Percentiles rank a stretch among this genome's conserved stretches.
Evolutionary conservation across 2,113 vertebrate species (phyloP).

Genomic region (Apeltes quadracus): DNA sequence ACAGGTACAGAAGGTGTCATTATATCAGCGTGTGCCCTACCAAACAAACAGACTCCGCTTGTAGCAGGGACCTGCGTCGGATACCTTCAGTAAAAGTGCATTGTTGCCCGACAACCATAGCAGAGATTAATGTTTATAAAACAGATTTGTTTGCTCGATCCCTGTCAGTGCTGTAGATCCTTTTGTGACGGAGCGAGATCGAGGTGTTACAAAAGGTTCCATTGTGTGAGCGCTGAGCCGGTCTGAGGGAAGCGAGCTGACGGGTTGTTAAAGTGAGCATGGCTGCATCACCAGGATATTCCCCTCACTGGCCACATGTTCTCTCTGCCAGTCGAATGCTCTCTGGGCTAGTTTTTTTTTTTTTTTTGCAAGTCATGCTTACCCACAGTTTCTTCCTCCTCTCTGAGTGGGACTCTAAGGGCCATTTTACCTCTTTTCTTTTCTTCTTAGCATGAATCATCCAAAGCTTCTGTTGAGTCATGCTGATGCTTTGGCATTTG

Average conservation of each 20-base stretch:
- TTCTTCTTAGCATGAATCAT: background rate
- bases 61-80: no score
- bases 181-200: slow-evolving; percentile 12
- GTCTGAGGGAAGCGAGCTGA: slow-evolving; percentile 8
- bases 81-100: background rate
- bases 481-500: background rate
- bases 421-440: background rate
- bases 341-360: background rate
- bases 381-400: slow-evolving; percentile 28
- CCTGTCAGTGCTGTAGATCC: slow-evolving; percentile 11
- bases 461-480: slow-evolving; percentile 49
- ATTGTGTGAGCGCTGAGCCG: slow-evolving; percentile 49
- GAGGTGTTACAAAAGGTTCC: slow-evolving; percentile 53
- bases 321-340: slow-evolving; percentile 21
- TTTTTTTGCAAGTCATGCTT: slow-evolving; percentile 75
- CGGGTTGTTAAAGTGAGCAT: slow-evolving; percentile 7
- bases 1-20: slow-evolving; percentile 5
- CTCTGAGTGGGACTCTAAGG: background rate
- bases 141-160: background rate
- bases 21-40: no score
- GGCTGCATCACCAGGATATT: slow-evolving; percentile 26
- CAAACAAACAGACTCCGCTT: background rate
- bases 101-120: background rate
- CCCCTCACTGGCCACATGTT: slow-evolving; percentile 21
- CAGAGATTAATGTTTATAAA: background rate